Evolutionary conservation across 2,113 vertebrate genomes (phyloP).

Genomic region (Chaetorhynchus papuensis): DNA sequence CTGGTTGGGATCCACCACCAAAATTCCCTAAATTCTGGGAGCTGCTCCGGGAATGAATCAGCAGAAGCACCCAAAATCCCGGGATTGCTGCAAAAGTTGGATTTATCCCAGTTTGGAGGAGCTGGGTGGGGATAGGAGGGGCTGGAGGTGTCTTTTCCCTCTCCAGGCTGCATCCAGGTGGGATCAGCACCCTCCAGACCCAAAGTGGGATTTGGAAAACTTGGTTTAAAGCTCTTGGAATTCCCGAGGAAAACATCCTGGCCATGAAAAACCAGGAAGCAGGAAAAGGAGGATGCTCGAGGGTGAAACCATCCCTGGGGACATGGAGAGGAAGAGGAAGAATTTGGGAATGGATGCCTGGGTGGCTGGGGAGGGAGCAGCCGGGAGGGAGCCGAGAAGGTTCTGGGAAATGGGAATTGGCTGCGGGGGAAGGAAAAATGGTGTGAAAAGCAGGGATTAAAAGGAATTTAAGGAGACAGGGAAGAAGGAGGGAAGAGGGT

Average conservation of each 20-base stretch:
- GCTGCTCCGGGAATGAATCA: background rate
- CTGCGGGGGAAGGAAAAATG: background rate
- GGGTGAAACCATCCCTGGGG: background rate
- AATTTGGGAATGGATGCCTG: background rate
- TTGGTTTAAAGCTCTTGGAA: rapidly evolving
- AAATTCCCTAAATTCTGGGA: background rate
- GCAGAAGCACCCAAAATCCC: background rate
- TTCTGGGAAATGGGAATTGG: background rate
- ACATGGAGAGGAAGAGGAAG: background rate
- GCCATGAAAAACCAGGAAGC: rapidly evolving
- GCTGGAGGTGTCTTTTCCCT: background rate
- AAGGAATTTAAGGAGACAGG: background rate
- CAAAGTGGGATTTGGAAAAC: background rate
- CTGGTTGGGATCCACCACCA: background rate
- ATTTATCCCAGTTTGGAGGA: background rate
- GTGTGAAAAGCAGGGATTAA: background rate
- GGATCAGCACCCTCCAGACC: background rate
- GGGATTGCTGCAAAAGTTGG: background rate
- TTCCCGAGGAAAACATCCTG: background rate
- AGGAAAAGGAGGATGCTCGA: rapidly evolving
- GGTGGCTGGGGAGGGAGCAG: too few relatives aligned
- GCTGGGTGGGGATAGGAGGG: background rate
- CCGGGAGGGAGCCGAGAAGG: background rate
- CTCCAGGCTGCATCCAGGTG: background rate
- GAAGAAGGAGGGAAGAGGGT: background rate